Conservation (phyloP, 2,888 invertebrate genomes). For the Bombylius major region DNA sequence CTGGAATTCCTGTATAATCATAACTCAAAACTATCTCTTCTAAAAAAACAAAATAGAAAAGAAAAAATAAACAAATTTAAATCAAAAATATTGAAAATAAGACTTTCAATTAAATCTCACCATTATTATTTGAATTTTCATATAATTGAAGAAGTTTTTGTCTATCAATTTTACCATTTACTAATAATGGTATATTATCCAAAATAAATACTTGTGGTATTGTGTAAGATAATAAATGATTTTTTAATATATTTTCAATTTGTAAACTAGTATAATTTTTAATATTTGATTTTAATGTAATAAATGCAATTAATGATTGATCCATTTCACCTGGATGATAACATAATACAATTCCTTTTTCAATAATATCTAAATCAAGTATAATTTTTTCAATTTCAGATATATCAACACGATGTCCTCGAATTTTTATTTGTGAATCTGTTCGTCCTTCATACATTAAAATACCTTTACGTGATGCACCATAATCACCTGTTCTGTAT, state of each 20-base stretch:
- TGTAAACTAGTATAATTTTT: conserved; percentile 41
- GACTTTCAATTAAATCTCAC: conserved; percentile 32
- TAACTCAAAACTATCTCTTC: conserved; percentile 45
- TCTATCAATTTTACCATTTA: conserved; percentile 79
- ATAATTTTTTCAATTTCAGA: conserved; percentile 71
- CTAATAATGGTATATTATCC: conserved; percentile 63
- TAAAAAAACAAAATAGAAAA: conserved; percentile 28
- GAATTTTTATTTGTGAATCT: conserved; percentile 74
- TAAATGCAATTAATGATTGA: conserved; percentile 60
- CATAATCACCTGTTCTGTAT: conserved; percentile 79
- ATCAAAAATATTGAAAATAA: background rate
- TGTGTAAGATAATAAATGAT: conserved; percentile 61
- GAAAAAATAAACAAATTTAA: background rate
- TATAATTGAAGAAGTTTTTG: conserved; percentile 63
- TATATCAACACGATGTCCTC: conserved; percentile 76
- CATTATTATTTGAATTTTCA: conserved; percentile 56
- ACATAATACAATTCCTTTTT: conserved; percentile 67
- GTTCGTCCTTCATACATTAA: conserved; percentile 70
- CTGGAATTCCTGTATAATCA: conserved; percentile 51
- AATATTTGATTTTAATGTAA: conserved; percentile 39
- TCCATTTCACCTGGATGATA: conserved; percentile 61
- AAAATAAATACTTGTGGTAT: conserved; percentile 63
- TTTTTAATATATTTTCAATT: conserved; percentile 51
- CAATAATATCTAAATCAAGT: conserved; percentile 47
- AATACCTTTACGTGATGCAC: conserved; percentile 52